Percentiles rank a stretch among this genome's conserved stretches.
These are phyloP conservation scores for Eolophus roseicapilla DNA, from an alignment of 2,113 vertebrate species.

Conservation along the genomic window DNA sequence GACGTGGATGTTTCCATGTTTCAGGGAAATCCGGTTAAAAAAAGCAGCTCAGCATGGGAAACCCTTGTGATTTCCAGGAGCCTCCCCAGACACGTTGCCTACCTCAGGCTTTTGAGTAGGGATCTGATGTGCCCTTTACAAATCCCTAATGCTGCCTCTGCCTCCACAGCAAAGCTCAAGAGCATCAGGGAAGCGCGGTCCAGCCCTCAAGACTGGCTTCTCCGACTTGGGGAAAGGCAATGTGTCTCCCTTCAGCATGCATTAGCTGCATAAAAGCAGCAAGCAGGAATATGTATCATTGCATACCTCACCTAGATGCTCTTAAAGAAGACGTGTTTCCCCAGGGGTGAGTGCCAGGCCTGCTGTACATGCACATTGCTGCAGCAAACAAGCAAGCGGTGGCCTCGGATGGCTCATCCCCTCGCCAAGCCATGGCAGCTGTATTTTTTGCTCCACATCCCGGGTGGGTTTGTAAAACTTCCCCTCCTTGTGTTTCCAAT, in stretches of 20 bases:
- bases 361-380: rapidly evolving
- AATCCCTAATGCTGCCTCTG: background rate
- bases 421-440: rapidly evolving
- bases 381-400: background rate
- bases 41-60: background rate
- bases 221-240: rapidly evolving
- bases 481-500: background rate
- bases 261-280: rapidly evolving
- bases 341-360: background rate
- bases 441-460: background rate
- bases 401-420: background rate
- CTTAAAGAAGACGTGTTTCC: background rate
- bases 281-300: rapidly evolving
- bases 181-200: rapidly evolving
- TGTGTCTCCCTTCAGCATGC: rapidly evolving
- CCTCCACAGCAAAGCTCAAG: rapidly evolving
- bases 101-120: rapidly evolving
- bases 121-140: rapidly evolving
- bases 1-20: background rate
- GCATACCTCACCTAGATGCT: background rate
- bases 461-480: background rate
- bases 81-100: rapidly evolving
- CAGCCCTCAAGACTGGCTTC: rapidly evolving
- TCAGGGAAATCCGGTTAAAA: background rate
- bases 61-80: background rate